phyloP scores from a whole-genome alignment of 35 echinoderm and acorn worm species.

The Ophiothrix spiculata region DNA sequence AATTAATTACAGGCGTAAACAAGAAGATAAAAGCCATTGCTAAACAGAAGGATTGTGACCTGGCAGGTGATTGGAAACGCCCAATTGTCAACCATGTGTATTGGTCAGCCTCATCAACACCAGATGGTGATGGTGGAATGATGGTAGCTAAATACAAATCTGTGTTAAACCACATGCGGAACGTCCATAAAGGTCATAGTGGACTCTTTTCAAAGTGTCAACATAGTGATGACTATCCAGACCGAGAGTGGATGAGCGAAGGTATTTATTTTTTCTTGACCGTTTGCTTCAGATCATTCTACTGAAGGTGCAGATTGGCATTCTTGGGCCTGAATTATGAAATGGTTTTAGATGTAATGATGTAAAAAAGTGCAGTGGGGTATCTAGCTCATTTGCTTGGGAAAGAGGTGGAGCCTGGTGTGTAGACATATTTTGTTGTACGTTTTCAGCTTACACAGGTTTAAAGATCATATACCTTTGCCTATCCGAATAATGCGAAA shows the following conservation, averaged over 20 bases:
- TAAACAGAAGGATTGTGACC: constrained; percentile 15
- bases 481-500: no score
- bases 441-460: no score
- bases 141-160: constrained; percentile 32
- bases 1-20: background rate
- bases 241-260: background rate
- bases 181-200: constrained; percentile 20
- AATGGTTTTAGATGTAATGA: no score
- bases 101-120: constrained; percentile 44
- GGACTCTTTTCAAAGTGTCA: constrained; percentile 14
- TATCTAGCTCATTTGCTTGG: no score
- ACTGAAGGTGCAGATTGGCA: no score
- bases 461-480: no score
- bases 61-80: constrained; percentile 1
- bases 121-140: constrained; percentile 36
- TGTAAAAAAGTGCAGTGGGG: no score
- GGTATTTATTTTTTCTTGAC: background rate
- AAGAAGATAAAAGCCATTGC: constrained; percentile 4
- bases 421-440: no score
- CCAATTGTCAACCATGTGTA: constrained; percentile 41
- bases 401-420: no score
- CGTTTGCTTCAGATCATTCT: no score
- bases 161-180: constrained; percentile 22
- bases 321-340: no score
- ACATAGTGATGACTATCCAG: constrained; percentile 17